Percentiles rank a stretch among this genome's conserved stretches.
phyloP scores from a whole-genome alignment of 2,888 invertebrate species.

The Ceramica pisi region DNA sequence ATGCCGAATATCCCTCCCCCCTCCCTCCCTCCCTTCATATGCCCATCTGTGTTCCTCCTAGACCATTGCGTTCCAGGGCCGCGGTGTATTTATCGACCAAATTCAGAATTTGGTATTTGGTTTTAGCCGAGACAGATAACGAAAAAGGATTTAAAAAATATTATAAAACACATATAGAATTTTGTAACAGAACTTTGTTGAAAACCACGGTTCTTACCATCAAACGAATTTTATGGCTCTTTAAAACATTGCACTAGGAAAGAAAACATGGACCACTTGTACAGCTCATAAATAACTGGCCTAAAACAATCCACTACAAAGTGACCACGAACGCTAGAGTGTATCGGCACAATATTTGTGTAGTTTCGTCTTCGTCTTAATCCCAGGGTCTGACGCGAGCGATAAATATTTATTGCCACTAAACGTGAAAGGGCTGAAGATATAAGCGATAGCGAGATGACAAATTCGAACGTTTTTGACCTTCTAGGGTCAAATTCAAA shows the following conservation, averaged over 20 bases:
- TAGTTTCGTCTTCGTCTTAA: constrained; percentile 80
- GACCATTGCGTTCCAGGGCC: too few relatives aligned
- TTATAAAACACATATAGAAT: neutral
- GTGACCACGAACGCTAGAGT: constrained; percentile 66
- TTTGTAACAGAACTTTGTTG: constrained; percentile 2
- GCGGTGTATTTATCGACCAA: too few relatives aligned
- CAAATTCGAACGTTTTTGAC: too few relatives aligned
- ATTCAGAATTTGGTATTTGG: too few relatives aligned
- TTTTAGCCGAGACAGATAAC: too few relatives aligned
- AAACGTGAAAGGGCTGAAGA: constrained; percentile 62
- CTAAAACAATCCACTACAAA: constrained; percentile 69
- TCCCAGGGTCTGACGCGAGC: constrained; percentile 78
- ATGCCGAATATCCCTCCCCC: too few relatives aligned
- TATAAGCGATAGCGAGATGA: constrained; percentile 36
- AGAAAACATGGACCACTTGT: constrained; percentile 52
- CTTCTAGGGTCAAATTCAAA: too few relatives aligned
- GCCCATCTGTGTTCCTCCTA: too few relatives aligned
- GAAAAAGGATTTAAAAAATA: too few relatives aligned
- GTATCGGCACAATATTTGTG: constrained; percentile 74
- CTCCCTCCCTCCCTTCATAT: too few relatives aligned
- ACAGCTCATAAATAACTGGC: constrained; percentile 54
- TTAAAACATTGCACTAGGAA: constrained; percentile 52
- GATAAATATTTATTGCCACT: constrained; percentile 87
- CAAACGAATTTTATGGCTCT: constrained; percentile 54
- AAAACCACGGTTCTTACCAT: constrained; percentile 10